Base-by-base conservation (phyloP, 2,888 invertebrate genomes). In the Pyrrhopygopsis socrates region DNA sequence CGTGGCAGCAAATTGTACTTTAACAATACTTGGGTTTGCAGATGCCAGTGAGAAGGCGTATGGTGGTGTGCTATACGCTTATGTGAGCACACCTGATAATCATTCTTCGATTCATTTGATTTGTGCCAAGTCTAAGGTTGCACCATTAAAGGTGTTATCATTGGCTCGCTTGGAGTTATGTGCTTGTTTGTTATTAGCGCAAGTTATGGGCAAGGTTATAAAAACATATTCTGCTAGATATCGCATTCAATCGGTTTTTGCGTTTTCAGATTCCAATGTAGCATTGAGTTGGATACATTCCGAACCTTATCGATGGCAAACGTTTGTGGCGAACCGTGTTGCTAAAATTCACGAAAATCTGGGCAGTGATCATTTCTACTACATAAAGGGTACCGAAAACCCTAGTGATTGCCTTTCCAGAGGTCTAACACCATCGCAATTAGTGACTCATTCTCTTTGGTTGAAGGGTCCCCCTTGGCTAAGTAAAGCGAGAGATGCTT, bases 201-300 rank as follows among this genome's bases (percentile, higher is more conserved):
- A 65, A 9, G 5, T 29, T n/a, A 65, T 34, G 5, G 34, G 11
- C 11, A 34, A 34, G 34, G 34, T 34, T 34, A 11, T 34, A 5
- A 34, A 34, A 6, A 65, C 15, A 11, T 34, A 34, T 34, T 34
- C 34, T 8, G 6, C 34, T 5, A 34, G 34, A 11, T 34, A 34
- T 34, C 34, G 11, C 11, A 34, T 34, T 11, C 34, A 30, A 34
- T 29, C 34, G 6, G 38, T 68, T 30, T 38, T 68, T 22, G 30
- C 38, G 1, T 68, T 70, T 70, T 70, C 70, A 24, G 70, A 70
- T 22, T 70, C 24, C 5, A 70, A 1, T 70, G 70, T 70, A 24
- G 70, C 70, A 22, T 41, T 38, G 6, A 38, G 41, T 41, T 70
- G 78, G 78, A 68, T 68, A 0, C 67, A 78, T 27, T 67, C 78